Evolutionary conservation across 2,888 invertebrate species (phyloP).

Genomic region (Lepidochrysops patricia): DNA sequence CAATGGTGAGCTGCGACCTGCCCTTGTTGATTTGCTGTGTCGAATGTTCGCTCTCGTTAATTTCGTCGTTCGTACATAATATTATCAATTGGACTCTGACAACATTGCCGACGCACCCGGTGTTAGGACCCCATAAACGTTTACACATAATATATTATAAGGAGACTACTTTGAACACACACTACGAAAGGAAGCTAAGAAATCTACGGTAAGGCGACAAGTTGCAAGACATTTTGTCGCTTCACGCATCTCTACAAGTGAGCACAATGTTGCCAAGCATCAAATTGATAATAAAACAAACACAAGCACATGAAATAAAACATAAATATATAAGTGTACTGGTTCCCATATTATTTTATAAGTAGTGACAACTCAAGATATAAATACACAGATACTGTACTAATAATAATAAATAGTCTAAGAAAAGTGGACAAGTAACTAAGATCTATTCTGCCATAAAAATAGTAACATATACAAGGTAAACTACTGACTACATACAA

Average conservation of each 20-base stretch:
- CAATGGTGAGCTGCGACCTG: conserved; percentile 65
- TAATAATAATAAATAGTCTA: conserved; percentile 14
- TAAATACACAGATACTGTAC: conserved; percentile 18
- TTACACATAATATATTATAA: conserved; percentile 36
- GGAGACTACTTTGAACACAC: conserved; percentile 52
- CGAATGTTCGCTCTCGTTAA: conserved; percentile 40
- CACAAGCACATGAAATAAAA: conserved; percentile 61
- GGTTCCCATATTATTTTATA: conserved; percentile 21
- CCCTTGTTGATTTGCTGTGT: conserved; percentile 72
- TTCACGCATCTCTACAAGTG: conserved; percentile 41
- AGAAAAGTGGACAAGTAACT: background rate
- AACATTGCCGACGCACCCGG: conserved; percentile 40
- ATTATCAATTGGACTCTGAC: conserved; percentile 72
- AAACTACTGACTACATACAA: background rate
- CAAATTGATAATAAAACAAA: conserved; percentile 74
- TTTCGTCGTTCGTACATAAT: conserved; percentile 40
- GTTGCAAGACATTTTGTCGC: conserved; percentile 31
- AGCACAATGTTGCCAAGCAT: conserved; percentile 75
- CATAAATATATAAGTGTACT: conserved; percentile 26
- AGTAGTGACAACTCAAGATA: background rate
- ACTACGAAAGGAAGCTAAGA: conserved; percentile 61
- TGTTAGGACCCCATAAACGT: conserved; percentile 23
- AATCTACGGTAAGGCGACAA: conserved; percentile 62
- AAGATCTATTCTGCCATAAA: background rate
- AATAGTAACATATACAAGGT: background rate